Evolutionary conservation across 2,888 invertebrate genomes (phyloP).

Genomic region (Eupithecia inturbata): DNA sequence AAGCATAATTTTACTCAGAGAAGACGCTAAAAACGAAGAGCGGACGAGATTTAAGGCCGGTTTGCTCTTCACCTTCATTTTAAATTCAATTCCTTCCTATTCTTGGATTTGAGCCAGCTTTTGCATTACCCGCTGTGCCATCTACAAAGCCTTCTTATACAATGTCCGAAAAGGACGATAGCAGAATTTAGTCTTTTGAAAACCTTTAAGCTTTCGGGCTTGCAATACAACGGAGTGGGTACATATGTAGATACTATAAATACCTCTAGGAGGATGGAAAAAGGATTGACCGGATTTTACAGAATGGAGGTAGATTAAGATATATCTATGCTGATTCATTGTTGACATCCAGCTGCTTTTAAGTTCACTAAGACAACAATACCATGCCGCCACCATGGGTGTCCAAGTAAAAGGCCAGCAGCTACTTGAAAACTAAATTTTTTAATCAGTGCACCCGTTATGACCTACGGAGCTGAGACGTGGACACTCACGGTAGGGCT

Average conservation of each 20-base stretch:
- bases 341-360: too few species aligned
- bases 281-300: constrained; percentile 40
- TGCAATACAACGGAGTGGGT: constrained; percentile 41
- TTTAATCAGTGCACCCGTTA: too few species aligned
- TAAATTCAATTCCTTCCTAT: background rate
- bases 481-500: too few species aligned
- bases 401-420: too few species aligned
- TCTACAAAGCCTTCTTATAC: constrained; percentile 38
- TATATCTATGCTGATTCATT: too few species aligned
- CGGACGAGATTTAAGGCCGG: background rate
- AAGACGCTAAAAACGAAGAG: too few species aligned
- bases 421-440: too few species aligned
- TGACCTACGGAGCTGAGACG: too few species aligned
- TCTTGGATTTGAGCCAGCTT: background rate
- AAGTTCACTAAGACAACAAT: too few species aligned
- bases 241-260: constrained; percentile 25
- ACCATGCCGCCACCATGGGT: too few species aligned
- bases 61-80: background rate
- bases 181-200: constrained; percentile 36
- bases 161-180: constrained; percentile 38
- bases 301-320: constrained; percentile 22
- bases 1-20: too few species aligned
- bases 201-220: constrained; percentile 39
- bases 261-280: constrained; percentile 21
- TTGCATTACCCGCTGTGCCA: constrained; percentile 7